Evolutionary conservation across 2,113 vertebrate species (phyloP), one percentile per base, ranked within the genome.

Genomic region (Larimichthys polyactis): DNA sequence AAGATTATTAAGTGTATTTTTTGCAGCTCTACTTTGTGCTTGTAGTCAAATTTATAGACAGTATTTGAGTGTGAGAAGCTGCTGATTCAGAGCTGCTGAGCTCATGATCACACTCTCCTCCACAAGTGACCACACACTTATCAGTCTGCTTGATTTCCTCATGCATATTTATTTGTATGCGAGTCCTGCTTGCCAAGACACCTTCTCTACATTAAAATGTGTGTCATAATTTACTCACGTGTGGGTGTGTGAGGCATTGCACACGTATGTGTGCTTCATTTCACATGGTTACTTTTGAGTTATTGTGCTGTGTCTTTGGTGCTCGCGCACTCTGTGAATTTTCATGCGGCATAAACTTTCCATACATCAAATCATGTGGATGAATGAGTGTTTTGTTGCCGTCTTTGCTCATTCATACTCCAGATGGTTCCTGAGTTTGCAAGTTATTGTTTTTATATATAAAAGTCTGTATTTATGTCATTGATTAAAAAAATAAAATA

Each of bases 111-210:
- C 14, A 12, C 22, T 29, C 62, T 1, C 3, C 36, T 27, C 11
- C 40, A 65, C 40, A 36, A 19, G 43, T 66, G 60, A 48, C 51
- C 66, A 67, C 43, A 68, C 72, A 46, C 68, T 36, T 46, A 81
- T 69, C 73, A 49, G 40, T 7, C 51, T 49, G 36, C 22, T 44
- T 55, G 27, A 83, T 72, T 78, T 67, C 6, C 44, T 70, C 71
- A 66, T 74, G 58, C 73, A 81, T 86, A 73, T 84, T 75, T 82
- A 79, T 81, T 8, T 63, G 27, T 29, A 51, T 71, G 57, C 58
- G 44, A 40, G 55, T 55, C 24, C 71, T 66, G 20, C 36, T 32
- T 55, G 40, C 63, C 74, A 46, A 83, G 67, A 73, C 78, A 48
- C 66, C 29, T 27, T 29, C 49, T 74, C 74, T 83, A 76, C 76